Conservation (phyloP, 2,797 vertebrate species). For the Meda fulgida region DNA sequence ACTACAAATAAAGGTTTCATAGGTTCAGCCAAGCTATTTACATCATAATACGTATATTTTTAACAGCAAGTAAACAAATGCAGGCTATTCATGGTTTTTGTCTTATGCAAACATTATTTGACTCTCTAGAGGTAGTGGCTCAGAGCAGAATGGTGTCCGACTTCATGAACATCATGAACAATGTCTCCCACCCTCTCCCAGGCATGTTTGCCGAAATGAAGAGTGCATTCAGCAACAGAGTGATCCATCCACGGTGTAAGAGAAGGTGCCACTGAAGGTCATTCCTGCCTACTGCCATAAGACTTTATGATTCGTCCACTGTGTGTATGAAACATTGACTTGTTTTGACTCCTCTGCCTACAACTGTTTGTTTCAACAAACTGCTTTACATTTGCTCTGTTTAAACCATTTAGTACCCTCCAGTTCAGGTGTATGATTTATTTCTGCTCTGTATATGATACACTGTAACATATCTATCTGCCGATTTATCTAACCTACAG, state of each 20-base stretch:
- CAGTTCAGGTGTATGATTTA: not conserved
- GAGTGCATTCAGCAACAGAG: constrained; percentile 35
- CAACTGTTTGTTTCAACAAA: constrained; percentile 34
- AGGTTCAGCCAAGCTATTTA: not conserved
- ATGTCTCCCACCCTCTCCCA: constrained; percentile 35
- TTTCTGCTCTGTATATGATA: not conserved
- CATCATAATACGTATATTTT: not conserved
- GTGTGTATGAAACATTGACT: constrained; percentile 34
- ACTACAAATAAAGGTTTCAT: not conserved
- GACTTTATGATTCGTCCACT: constrained; percentile 20
- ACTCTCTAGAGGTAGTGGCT: constrained; percentile 38
- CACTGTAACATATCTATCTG: not conserved
- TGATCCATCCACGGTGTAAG: constrained; percentile 30
- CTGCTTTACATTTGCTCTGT: constrained; percentile 23
- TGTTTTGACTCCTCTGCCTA: constrained; percentile 50
- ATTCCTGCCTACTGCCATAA: constrained; percentile 49
- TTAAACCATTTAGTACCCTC: constrained; percentile 21
- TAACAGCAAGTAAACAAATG: constrained; percentile 26
- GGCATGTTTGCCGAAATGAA: constrained; percentile 41
- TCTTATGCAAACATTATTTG: constrained; percentile 33
- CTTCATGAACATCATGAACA: constrained; percentile 30
- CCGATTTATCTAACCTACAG: not conserved
- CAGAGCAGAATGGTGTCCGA: constrained; percentile 29
- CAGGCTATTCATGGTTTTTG: constrained; percentile 10
- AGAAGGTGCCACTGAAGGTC: constrained; percentile 47